Evolutionary conservation across 2,888 invertebrate genomes (phyloP).

Genomic region (Globia sparganii): DNA sequence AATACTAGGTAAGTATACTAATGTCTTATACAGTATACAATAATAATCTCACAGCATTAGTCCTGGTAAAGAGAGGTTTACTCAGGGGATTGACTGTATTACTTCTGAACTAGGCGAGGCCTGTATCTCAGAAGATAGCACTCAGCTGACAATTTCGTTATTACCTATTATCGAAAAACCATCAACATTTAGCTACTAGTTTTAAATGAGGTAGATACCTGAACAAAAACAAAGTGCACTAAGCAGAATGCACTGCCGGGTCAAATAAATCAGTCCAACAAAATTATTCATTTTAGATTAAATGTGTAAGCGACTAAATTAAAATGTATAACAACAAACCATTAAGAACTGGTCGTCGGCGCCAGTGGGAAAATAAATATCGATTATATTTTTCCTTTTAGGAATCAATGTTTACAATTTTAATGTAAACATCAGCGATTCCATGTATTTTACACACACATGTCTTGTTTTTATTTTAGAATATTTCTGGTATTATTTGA

Average conservation of each 20-base stretch:
- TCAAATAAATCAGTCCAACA: conserved; percentile 44
- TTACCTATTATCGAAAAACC: conserved; percentile 34
- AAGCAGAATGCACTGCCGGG: conserved; percentile 36
- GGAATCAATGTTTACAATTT: conserved; percentile 42
- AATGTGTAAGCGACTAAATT: conserved; percentile 28
- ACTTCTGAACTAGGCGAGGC: no score
- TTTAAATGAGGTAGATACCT: not conserved
- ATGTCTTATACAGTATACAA: no score
- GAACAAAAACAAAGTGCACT: conserved; percentile 29
- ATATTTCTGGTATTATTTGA: conserved; percentile 35
- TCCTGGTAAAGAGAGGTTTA: no score
- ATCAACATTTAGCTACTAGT: conserved; percentile 22
- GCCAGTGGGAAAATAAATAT: conserved; percentile 60
- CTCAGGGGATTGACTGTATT: no score
- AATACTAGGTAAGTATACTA: no score
- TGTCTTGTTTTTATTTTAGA: conserved; percentile 37
- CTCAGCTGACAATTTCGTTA: no score
- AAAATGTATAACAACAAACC: conserved; percentile 34
- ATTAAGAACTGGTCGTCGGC: conserved; percentile 64
- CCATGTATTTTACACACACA: conserved; percentile 26
- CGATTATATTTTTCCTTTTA: conserved; percentile 43
- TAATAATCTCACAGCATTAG: no score
- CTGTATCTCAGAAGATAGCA: no score
- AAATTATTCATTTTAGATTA: conserved; percentile 19
- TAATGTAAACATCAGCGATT: conserved; percentile 45